Conservation (phyloP, 2,888 invertebrate species). For the Tuta absoluta region DNA sequence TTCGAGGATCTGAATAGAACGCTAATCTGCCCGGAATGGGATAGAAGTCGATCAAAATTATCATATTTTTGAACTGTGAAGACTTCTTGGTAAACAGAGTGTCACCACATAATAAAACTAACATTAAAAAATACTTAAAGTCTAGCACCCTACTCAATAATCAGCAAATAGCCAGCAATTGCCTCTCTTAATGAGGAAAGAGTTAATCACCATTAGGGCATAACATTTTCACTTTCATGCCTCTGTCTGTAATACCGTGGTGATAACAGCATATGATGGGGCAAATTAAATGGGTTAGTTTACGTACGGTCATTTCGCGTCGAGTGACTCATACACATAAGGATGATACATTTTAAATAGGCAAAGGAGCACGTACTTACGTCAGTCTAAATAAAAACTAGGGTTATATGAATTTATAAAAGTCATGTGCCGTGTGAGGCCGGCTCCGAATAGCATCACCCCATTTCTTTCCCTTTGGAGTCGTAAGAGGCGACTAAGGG, state of each 20-base stretch:
- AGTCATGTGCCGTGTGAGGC: too few species aligned
- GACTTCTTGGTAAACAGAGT: too few species aligned
- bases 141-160: not conserved
- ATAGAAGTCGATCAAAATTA: not conserved
- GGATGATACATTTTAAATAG: slow-evolving; percentile 2
- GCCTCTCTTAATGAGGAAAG: slow-evolving; percentile 57
- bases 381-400: not conserved
- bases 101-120: too few species aligned
- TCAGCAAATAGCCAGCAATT: not conserved
- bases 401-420: too few species aligned
- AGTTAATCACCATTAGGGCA: slow-evolving; percentile 45
- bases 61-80: too few species aligned
- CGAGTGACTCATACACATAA: slow-evolving; percentile 19
- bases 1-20: slow-evolving; percentile 32
- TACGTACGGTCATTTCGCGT: slow-evolving; percentile 27
- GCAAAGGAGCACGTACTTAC: not conserved
- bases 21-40: not conserved
- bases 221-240: slow-evolving; percentile 8
- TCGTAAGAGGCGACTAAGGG: too few species aligned
- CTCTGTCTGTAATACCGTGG: too few species aligned
- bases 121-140: not conserved
- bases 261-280: slow-evolving; percentile 1
- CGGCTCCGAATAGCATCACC: too few species aligned
- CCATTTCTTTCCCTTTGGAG: too few species aligned
- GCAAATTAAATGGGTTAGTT: slow-evolving; percentile 1